phyloP scores from a whole-genome alignment of 2,888 invertebrate genomes.

The Nowickia ferox region DNA sequence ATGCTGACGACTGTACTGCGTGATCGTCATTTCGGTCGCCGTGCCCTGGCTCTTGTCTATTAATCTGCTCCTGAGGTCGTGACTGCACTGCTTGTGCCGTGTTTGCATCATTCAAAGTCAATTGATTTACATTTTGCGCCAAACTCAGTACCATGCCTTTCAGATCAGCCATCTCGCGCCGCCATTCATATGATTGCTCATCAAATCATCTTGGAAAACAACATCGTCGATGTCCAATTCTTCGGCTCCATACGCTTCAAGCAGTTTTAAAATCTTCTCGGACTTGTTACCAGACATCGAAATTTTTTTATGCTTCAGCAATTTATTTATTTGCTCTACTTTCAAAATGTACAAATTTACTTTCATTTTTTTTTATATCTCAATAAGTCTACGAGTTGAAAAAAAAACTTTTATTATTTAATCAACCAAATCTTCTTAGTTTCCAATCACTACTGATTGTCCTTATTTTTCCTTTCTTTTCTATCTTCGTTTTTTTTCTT shows the following conservation, averaged over 20 bases:
- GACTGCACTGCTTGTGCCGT: background rate
- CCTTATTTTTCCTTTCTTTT: too few relatives aligned
- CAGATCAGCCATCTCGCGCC: background rate
- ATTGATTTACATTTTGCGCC: background rate
- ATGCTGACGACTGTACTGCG: background rate
- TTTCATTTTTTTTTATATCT: too few relatives aligned
- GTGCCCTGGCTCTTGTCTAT: background rate
- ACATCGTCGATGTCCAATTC: background rate
- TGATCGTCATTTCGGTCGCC: background rate
- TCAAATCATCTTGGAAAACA: too few relatives aligned
- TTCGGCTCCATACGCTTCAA: background rate
- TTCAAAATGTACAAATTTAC: background rate
- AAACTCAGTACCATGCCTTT: background rate
- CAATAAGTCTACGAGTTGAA: too few relatives aligned
- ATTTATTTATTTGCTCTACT: background rate
- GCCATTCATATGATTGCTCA: conserved; percentile 2
- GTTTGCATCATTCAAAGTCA: background rate
- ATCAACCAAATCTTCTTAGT: too few relatives aligned
- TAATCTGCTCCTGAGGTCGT: background rate
- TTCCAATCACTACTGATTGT: too few relatives aligned
- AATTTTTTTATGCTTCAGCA: conserved; percentile 5
- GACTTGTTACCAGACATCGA: background rate
- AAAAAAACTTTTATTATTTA: too few relatives aligned
- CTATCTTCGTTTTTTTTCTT: too few relatives aligned
- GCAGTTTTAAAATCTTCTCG: conserved; percentile 1